Evolutionary conservation across 2,797 vertebrate species (phyloP), one percentile per base, ranked within the genome.

Genomic region (Petrocephalus schoutedeni): DNA sequence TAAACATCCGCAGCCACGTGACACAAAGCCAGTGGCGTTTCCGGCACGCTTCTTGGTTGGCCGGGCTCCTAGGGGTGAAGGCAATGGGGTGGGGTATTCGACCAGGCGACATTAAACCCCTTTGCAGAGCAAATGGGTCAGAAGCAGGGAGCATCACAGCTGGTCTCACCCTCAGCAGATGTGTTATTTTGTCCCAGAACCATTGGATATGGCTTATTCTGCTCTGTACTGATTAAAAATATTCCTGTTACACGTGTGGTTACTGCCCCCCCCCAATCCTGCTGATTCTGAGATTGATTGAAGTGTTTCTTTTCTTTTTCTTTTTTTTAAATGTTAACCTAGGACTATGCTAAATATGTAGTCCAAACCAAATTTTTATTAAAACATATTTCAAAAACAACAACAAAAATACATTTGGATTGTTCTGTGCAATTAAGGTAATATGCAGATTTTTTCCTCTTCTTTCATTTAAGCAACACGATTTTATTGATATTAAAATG

Each of bases 371-470:
- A 95, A 94, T 95, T 96, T 96, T 94, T 96, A 96, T 91, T 89
- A 91, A 91, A 94, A 90, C 28, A 85, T 86, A 86, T 87, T 90
- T 83, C 87, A 90, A 94, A 95, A 93, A 94, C 92, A 93, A 95
- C 94, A 91, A 80, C 93, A 94, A 94, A 90, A 95, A 94, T 94
- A 95, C 92, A 94, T 96, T 95, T 91, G 93, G 95, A 95, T 95
- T 96, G 96, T 96, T 96, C 95, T 96, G 96, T 96, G 96, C 95
- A 96, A 96, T 96, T 96, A 96, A 94, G 91, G 94, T 96, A 96
- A 95, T 96, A 96, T 96, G 96, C 95, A 96, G 94, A 95, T 96
- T 95, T 94, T 92, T 93, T 94, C 93, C 0, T 3, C 4, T 71
- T 80, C 9, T 80, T 49, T 93, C 95, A 94, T 94, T 95, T 91